Conservation (phyloP, 2,888 invertebrate genomes). For the Drosophila mettleri region DNA sequence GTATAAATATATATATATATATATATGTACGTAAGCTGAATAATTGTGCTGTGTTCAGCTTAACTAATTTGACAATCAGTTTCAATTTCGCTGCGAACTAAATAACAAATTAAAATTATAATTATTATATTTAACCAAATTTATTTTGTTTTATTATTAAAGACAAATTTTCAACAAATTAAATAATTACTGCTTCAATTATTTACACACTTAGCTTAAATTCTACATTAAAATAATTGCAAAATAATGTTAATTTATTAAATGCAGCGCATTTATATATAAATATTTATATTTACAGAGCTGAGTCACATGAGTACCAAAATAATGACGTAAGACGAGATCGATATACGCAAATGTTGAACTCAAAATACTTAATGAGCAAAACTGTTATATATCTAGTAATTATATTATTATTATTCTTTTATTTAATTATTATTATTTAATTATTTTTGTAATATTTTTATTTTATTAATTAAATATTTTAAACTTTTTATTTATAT, state of each 20-base stretch:
- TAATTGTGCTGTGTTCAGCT: background rate
- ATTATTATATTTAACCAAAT: background rate
- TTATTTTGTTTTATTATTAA: background rate
- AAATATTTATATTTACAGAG: background rate
- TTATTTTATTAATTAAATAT: background rate
- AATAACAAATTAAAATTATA: background rate
- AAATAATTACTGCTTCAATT: slow-evolving; percentile 6
- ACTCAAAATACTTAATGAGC: background rate
- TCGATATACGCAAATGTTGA: background rate
- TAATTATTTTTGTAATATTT: no score
- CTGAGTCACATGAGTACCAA: background rate
- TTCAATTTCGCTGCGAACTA: background rate
- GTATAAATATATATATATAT: background rate
- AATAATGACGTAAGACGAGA: background rate
- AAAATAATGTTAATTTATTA: slow-evolving; percentile 3
- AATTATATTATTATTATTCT: background rate
- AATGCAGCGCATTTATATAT: background rate
- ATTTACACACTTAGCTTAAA: slow-evolving; percentile 3
- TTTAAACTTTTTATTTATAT: background rate
- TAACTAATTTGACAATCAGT: slow-evolving; percentile 1
- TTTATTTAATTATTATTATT: background rate
- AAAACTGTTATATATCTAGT: background rate
- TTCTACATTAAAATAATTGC: slow-evolving; percentile 6
- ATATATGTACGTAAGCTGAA: background rate
- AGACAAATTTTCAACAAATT: background rate